phyloP scores from a whole-genome alignment of 2,888 invertebrate species.

The Drosophila ustulata region DNA sequence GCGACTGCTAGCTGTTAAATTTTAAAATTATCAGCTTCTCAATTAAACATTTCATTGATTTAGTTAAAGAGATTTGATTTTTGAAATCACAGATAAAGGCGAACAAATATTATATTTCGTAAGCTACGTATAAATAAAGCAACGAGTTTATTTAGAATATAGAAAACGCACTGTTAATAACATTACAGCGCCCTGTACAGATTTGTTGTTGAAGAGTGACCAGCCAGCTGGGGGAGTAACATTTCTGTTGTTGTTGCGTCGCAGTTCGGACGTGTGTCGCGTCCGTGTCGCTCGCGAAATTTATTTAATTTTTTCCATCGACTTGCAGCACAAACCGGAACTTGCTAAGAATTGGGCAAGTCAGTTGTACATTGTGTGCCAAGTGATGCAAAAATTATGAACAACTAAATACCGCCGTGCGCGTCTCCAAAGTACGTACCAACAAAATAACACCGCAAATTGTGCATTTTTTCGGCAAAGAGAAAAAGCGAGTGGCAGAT shows the following conservation, averaged over 20 bases:
- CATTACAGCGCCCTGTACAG: constrained; percentile 14
- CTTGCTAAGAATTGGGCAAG: constrained; percentile 61
- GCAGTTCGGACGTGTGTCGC: constrained; percentile 54
- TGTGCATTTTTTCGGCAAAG: constrained; percentile 39
- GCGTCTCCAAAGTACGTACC: constrained; percentile 54
- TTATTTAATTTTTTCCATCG: constrained; percentile 62
- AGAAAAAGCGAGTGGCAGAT: constrained; percentile 75
- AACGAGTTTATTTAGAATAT: too few relatives aligned
- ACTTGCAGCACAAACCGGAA: constrained; percentile 76
- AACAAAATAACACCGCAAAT: constrained; percentile 44
- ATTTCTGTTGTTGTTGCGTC: constrained; percentile 62
- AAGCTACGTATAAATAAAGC: background rate
- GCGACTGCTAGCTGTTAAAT: background rate
- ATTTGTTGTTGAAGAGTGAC: constrained; percentile 35
- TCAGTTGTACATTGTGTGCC: constrained; percentile 65
- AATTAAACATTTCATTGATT: background rate
- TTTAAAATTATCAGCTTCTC: background rate
- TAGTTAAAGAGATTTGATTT: background rate
- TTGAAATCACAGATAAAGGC: background rate
- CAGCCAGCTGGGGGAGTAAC: constrained; percentile 49
- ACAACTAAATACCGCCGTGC: constrained; percentile 41
- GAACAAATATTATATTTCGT: background rate
- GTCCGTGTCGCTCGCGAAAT: constrained; percentile 58
- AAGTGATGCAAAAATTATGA: constrained; percentile 55
- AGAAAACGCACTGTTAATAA: constrained; percentile 4